Evolutionary conservation across 2,888 invertebrate genomes (phyloP).

Genomic region (Listrodromus nycthemerus): DNA sequence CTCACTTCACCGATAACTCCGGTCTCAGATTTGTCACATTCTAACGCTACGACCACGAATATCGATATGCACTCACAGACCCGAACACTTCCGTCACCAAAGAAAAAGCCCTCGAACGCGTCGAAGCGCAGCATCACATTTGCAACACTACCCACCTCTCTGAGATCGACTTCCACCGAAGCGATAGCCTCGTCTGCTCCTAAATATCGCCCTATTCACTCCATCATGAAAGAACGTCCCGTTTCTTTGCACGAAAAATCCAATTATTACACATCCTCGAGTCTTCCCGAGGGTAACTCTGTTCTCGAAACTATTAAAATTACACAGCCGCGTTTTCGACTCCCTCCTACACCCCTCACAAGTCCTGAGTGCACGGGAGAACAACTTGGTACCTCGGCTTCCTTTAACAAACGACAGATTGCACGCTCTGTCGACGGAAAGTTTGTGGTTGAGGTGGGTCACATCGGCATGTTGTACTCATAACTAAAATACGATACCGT

Average conservation of each 20-base stretch:
- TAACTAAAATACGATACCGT: constrained; percentile 34
- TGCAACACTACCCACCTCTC: constrained; percentile 75
- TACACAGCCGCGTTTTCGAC: constrained; percentile 76
- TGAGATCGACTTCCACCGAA: constrained; percentile 65
- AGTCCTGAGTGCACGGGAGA: constrained; percentile 76
- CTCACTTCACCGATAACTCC: constrained; percentile 72
- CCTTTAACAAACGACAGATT: constrained; percentile 81
- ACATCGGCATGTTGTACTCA: constrained; percentile 75
- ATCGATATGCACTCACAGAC: constrained; percentile 73
- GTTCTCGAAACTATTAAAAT: constrained; percentile 58
- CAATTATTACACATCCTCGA: constrained; percentile 64
- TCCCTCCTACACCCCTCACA: constrained; percentile 82
- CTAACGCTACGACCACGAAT: constrained; percentile 71
- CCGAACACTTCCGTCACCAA: constrained; percentile 76
- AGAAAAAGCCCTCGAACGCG: constrained; percentile 68
- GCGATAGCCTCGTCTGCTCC: constrained; percentile 59
- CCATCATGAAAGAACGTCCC: constrained; percentile 66
- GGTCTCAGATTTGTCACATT: constrained; percentile 63
- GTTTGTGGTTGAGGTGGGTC: constrained; percentile 82
- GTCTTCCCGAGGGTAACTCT: constrained; percentile 66
- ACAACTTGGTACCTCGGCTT: constrained; percentile 73
- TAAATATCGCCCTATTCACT: constrained; percentile 64
- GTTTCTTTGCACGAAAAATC: constrained; percentile 71
- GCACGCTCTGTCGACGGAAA: constrained; percentile 83
- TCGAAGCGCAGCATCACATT: constrained; percentile 80